phyloP scores from a whole-genome alignment of 92 coral and sea anemone species.

The Isaurus tuberculatus region DNA sequence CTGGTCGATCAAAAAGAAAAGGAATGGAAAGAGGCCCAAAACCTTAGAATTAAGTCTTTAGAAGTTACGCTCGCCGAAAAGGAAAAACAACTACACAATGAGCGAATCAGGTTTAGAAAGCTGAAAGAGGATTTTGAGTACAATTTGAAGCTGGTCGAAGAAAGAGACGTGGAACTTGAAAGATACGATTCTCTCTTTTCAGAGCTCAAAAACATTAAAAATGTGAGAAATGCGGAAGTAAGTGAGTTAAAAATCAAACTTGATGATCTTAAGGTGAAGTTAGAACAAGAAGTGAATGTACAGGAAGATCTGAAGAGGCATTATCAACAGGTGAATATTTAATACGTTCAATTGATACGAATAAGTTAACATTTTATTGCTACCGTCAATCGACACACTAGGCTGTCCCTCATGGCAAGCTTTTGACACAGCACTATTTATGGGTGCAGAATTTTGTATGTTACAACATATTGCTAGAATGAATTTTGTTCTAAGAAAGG shows the following conservation, averaged over 20 bases:
- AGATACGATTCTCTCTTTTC: slow-evolving; percentile 83
- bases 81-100: slow-evolving; percentile 76
- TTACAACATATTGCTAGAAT: no score
- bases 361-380: no score
- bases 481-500: no score
- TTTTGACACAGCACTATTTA: no score
- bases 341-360: no score
- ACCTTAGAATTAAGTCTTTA: slow-evolving; percentile 71
- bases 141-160: slow-evolving; percentile 82
- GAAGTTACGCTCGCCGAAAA: slow-evolving; percentile 76
- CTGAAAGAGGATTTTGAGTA: slow-evolving; percentile 96
- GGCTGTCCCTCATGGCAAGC: no score
- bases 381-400: no score
- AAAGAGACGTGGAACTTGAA: slow-evolving; percentile 86
- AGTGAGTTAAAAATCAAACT: slow-evolving; percentile 90
- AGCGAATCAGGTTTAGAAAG: slow-evolving; percentile 84
- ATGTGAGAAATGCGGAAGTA: slow-evolving; percentile 78
- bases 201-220: slow-evolving; percentile 69
- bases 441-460: no score
- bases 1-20: slow-evolving; percentile 93
- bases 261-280: slow-evolving; percentile 81
- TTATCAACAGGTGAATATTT: slow-evolving; percentile 79
- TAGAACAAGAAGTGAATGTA: slow-evolving; percentile 75
- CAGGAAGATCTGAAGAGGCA: slow-evolving; percentile 85
- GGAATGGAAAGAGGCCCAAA: slow-evolving; percentile 96